Evolutionary conservation across 2,888 invertebrate genomes (phyloP).

Genomic region (Isotomurus palustris): DNA sequence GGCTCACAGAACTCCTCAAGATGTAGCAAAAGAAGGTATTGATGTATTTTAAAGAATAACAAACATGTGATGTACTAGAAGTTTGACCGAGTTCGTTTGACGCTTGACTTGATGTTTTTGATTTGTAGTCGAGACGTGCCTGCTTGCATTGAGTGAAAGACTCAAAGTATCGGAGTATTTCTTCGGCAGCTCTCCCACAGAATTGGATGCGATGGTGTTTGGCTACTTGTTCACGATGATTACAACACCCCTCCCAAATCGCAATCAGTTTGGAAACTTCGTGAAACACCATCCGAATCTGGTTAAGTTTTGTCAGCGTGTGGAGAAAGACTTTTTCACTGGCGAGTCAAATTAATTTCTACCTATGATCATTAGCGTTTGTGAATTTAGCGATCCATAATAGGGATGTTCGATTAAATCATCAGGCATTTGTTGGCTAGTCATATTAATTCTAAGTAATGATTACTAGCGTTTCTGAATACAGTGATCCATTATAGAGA

Average conservation of each 20-base stretch:
- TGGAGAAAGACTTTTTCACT: constrained; percentile 74
- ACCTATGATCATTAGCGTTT: too few species aligned
- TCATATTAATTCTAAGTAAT: too few species aligned
- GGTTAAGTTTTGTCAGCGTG: constrained; percentile 72
- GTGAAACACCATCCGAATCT: constrained; percentile 71
- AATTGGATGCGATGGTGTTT: constrained; percentile 92
- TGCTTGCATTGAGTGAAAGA: constrained; percentile 77
- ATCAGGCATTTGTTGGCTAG: too few species aligned
- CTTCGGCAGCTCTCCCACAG: constrained; percentile 77
- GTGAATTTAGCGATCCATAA: too few species aligned
- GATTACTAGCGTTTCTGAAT: too few species aligned
- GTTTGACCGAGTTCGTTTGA: too few species aligned
- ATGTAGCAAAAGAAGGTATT: constrained; percentile 56
- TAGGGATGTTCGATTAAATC: too few species aligned
- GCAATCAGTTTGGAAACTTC: constrained; percentile 70
- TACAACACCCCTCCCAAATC: constrained; percentile 73
- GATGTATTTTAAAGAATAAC: too few species aligned
- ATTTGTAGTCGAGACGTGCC: constrained; percentile 71
- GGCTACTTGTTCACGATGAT: constrained; percentile 94
- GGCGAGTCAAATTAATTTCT: too few species aligned
- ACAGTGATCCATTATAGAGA: too few species aligned
- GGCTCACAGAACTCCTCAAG: constrained; percentile 71
- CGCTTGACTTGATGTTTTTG: too few species aligned
- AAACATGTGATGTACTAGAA: too few species aligned
- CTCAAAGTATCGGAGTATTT: constrained; percentile 76